Conservation (phyloP, 2,888 invertebrate genomes). For the Idaea biselata region DNA sequence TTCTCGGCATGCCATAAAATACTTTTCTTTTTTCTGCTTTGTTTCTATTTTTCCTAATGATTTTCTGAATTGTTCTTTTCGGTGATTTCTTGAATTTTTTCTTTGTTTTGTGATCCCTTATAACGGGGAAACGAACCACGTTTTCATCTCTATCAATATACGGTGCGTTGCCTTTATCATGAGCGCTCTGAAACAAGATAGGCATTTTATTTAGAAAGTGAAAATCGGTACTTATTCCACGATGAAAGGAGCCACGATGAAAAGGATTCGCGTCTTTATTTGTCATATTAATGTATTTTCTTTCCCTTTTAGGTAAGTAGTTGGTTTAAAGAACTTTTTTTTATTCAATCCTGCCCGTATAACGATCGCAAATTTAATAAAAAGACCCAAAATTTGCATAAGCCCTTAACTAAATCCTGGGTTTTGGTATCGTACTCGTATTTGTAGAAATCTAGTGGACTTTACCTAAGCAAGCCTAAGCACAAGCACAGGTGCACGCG, state of each 20-base stretch:
- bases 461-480: conserved; percentile 7
- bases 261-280: neutral
- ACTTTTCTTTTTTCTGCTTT: conserved; percentile 43
- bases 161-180: conserved; percentile 44
- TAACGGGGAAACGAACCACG: conserved; percentile 49
- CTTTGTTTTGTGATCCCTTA: conserved; percentile 39
- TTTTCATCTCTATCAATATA: conserved; percentile 62
- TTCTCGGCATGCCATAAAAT: conserved; percentile 35
- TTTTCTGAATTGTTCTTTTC: conserved; percentile 67
- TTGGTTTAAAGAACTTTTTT: neutral
- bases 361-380: neutral
- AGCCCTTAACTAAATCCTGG: neutral
- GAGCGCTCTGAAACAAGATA: conserved; percentile 25
- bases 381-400: neutral
- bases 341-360: neutral
- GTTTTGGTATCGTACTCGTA: neutral
- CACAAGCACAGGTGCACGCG: no score
- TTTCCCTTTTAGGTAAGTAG: neutral
- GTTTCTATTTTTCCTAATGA: conserved; percentile 58
- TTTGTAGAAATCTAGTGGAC: neutral
- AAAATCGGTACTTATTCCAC: no score
- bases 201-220: neutral
- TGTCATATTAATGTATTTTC: neutral
- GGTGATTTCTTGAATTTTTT: conserved; percentile 53
- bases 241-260: neutral